Evolutionary conservation across 1,140 invertebrate genomes (phyloP), one percentile per base, ranked within the genome.

Genomic region (Dendroctonus ponderosae): DNA sequence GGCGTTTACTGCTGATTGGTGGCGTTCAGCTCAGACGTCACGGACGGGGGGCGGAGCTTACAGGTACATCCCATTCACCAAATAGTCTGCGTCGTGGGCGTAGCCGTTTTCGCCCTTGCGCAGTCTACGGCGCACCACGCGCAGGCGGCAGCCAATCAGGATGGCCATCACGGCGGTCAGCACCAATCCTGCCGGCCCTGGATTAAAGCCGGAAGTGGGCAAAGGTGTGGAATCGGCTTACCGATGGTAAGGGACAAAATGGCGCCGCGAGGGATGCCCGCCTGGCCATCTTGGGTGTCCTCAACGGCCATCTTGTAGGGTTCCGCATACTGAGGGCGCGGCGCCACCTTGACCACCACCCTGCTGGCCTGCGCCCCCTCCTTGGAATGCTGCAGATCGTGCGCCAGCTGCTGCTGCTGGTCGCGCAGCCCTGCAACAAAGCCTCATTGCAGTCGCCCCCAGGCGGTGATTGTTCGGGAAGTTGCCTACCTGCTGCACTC

Each of bases 11-110:
- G 26, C 3, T 26, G 26, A 26, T 26, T 26, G 26, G 26, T 26
- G 26, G 26, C 26, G 26, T 26, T 26, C 3, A 26, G 26, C 26
- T 26, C 3, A 3, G 3, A 26, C 26, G 26, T 26, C 26, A 26
- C 26, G 1, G 26, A 3, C 26, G 26, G 26, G 26, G 26, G 26
- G 26, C 26, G 26, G 26, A 26, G 26, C 15, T 86, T 89, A 96
- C 74, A 97, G 87, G 81, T 98, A 97, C 94, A 98, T 97, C 74
- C 95, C 96, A 81, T 98, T 97, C 67, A 98, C 94, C 63, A 98
- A 84, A 81, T 96, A 98, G 82, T 97, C 96, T 3, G 94, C 92
- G 80, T 98, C 95, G 78, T 97, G 93, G 3, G 93, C 91, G 74
- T 92, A 92, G 51, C 89, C 87, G 77, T 94, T 89, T 11, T 92